phyloP scores from a whole-genome alignment of 2,888 invertebrate species.

The Ellobium chinense region DNA sequence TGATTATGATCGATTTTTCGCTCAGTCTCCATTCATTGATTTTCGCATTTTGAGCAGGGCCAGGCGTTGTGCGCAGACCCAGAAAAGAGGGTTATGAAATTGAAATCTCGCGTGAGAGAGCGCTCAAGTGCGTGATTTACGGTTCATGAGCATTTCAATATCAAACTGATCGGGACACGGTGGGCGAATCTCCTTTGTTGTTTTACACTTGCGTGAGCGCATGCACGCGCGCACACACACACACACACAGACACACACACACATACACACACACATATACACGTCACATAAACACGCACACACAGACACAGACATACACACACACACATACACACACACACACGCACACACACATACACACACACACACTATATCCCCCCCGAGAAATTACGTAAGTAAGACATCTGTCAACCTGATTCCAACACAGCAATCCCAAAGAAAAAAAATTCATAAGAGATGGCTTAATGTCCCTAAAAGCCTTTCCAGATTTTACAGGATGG shows the following conservation, averaged over 20 bases:
- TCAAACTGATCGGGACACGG: not conserved
- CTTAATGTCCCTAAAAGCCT: too few species aligned
- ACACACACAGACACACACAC: constrained; percentile 1
- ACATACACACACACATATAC: not conserved
- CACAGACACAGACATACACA: not conserved
- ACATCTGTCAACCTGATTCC: too few species aligned
- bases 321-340: not conserved
- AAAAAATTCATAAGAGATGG: too few species aligned
- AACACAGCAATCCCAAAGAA: too few species aligned
- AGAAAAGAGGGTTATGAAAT: constrained; percentile 3
- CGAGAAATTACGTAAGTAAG: too few species aligned
- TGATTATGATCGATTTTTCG: constrained; percentile 26
- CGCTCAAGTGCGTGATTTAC: not conserved
- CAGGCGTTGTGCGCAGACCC: constrained; percentile 2
- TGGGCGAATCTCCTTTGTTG: not conserved
- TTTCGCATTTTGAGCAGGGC: not conserved
- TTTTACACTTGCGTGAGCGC: not conserved
- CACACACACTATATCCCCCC: not conserved
- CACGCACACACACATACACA: not conserved
- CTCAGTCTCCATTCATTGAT: not conserved
- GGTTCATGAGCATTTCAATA: not conserved
- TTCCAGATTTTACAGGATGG: too few species aligned
- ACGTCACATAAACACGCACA: not conserved
- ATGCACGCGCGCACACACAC: not conserved
- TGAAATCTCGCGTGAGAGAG: not conserved